Evolutionary conservation across 2,888 invertebrate genomes (phyloP).

Genomic region (Metopia argyrocephala): DNA sequence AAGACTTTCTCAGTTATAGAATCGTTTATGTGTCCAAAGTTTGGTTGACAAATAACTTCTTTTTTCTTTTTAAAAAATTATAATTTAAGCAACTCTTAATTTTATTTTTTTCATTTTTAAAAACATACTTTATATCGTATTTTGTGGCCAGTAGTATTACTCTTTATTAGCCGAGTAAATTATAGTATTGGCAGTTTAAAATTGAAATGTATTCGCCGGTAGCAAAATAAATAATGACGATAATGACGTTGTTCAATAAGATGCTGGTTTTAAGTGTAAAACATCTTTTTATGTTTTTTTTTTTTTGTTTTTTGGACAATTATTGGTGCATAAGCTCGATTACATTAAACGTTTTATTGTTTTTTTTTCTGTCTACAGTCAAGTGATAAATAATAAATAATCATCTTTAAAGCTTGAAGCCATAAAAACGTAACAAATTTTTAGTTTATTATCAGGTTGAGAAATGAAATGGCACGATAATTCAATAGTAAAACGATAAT

Average conservation of each 20-base stretch:
- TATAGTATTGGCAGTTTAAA: slow-evolving; percentile 38
- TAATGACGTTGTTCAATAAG: not conserved
- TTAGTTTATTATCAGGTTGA: not conserved
- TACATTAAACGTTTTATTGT: not conserved
- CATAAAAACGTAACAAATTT: slow-evolving; percentile 15
- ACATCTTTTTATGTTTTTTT: no score
- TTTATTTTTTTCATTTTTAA: no score
- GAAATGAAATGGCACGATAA: not conserved
- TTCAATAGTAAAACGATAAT: no score
- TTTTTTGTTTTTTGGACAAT: not conserved
- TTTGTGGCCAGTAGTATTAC: not conserved
- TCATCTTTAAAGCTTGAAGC: slow-evolving; percentile 1
- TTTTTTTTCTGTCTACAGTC: not conserved
- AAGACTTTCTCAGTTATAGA: no score
- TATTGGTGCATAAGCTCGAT: slow-evolving; percentile 8
- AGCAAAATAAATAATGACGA: slow-evolving; percentile 21
- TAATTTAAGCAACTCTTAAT: no score
- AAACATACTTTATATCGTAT: no score
- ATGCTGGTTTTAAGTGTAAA: slow-evolving; percentile 4
- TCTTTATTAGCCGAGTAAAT: slow-evolving; percentile 7
- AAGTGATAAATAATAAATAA: slow-evolving; percentile 20
- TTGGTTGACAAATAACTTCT: no score
- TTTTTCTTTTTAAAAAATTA: no score
- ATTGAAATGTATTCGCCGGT: slow-evolving; percentile 39
- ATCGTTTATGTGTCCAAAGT: no score